Conservation (phyloP, 2,113 vertebrate species). For the Anoura caudifer region DNA sequence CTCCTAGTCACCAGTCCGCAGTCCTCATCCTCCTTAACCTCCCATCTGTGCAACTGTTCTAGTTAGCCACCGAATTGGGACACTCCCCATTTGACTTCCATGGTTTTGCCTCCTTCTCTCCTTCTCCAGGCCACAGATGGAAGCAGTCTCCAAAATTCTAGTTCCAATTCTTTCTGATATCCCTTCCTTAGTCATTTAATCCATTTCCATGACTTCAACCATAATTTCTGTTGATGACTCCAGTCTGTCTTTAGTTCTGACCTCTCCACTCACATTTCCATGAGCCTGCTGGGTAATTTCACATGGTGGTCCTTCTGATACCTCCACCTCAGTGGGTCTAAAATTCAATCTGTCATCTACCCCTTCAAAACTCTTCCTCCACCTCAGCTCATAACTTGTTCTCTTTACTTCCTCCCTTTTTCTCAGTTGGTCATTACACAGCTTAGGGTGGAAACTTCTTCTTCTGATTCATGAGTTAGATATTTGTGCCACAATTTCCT, state of each 20-base stretch:
- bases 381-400: background rate
- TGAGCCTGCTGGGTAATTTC: background rate
- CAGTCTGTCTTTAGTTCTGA: constrained; percentile 4
- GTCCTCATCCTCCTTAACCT: background rate
- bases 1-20: background rate
- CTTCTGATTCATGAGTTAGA: background rate
- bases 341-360: background rate
- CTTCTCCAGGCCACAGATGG: background rate
- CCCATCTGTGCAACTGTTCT: background rate
- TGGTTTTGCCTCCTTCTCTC: background rate
- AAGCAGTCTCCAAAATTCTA: background rate
- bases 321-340: background rate
- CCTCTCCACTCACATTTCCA: background rate
- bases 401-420: background rate
- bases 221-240: background rate
- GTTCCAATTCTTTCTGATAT: background rate
- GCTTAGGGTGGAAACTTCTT: background rate
- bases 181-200: background rate
- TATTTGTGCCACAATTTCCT: background rate
- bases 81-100: background rate
- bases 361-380: background rate
- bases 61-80: background rate
- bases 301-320: background rate
- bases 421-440: background rate
- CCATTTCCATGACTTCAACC: background rate